These are phyloP conservation scores for Diabrotica balteata DNA, from an alignment of 2,888 invertebrate species.

Conservation along the genomic window DNA sequence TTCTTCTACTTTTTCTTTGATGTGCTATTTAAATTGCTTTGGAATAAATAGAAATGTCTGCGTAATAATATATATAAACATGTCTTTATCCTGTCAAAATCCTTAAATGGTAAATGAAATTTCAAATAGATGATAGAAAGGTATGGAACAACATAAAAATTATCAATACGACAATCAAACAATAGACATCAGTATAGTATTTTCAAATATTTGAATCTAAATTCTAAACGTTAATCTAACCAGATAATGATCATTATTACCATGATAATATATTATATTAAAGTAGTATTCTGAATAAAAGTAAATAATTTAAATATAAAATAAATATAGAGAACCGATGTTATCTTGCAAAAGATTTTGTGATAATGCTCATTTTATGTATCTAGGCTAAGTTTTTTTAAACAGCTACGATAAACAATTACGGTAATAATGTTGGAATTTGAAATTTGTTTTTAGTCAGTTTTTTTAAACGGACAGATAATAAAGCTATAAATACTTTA, in stretches of 20 bases:
- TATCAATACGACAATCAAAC: background rate
- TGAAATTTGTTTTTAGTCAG: no score
- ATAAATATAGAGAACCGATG: constrained; percentile 2
- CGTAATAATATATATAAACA: no score
- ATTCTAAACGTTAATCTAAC: background rate
- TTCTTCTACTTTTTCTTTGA: no score
- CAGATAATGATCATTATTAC: constrained; percentile 3
- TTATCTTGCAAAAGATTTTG: constrained; percentile 15
- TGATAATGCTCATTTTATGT: constrained; percentile 11
- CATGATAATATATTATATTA: constrained; percentile 15
- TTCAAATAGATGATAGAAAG: no score
- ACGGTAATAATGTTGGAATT: background rate
- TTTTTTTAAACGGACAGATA: no score
- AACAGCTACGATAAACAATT: constrained; percentile 9
- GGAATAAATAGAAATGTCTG: no score
- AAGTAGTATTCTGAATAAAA: background rate
- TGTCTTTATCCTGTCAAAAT: no score
- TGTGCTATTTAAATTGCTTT: no score
- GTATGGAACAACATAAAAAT: no score
- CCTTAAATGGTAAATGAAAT: no score
- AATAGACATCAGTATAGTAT: constrained; percentile 3
- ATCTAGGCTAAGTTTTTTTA: constrained; percentile 12
- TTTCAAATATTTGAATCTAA: background rate
- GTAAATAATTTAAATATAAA: constrained; percentile 15
- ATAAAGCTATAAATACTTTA: no score